Base-by-base conservation (phyloP, 2,888 invertebrate genomes). In the Dioctria rufipes region DNA sequence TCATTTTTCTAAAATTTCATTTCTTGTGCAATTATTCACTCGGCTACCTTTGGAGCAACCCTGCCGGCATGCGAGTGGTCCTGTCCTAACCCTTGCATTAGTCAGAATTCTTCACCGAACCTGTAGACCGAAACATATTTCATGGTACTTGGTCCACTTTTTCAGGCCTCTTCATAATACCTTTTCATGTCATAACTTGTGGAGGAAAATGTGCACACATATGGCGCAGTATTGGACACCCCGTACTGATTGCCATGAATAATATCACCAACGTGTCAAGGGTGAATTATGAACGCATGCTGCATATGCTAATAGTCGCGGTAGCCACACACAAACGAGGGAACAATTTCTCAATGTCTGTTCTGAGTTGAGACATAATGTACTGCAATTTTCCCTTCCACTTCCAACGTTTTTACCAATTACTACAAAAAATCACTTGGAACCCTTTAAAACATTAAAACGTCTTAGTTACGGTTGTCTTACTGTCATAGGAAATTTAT, bases 61-160 rank as follows among this genome's bases (percentile, higher is more conserved):
- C 54, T 73, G 60, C 58, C 37, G 11, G 13, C 3, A 5, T 39
- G 3, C 39, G 5, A 65, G 39, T 6, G 13, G 3, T 5, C 71
- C 54, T 11, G 42, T n/a, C 77, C 61, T 77, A 63, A 61, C 77
- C 63, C 49, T 77, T 63, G 63, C 43, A 46, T 37, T 63, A 63
- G 63, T 63, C 73, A 25, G 60, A 58, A 42, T 60, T 13, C 42
- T 13, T 60, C 73, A 40, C 63, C 77, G 77, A 77, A 77, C 63
- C 77, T 49, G 63, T 77, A 77, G 77, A 77, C 77, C 63, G 77
- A 77, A 77, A 46, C 77, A 77, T 77, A 77, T 77, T 77, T 77
- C 77, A 77, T 77, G 63, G 77, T 77, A 58, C 77, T 77, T 77
- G 77, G 77, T 77, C 77, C 77, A 77, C 77, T 77, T 77, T 77